Base-by-base conservation (phyloP, 2,888 invertebrate genomes). In the Lithophane ornitopus region DNA sequence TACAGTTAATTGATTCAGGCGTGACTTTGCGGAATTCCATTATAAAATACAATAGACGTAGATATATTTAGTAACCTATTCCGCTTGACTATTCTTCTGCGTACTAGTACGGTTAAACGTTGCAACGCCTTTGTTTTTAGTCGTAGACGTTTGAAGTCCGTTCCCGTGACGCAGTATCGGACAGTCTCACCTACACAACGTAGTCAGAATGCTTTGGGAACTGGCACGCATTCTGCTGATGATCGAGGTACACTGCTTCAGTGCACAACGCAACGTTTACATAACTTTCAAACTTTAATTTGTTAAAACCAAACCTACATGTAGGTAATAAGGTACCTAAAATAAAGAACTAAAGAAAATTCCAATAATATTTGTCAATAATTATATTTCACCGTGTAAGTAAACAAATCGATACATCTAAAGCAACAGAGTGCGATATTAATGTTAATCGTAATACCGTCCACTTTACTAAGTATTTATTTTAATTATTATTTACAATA, bases 391-490 rank as follows among this genome's bases (percentile, higher is more conserved):
- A 82, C 67, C n/a, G 78, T 85, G 88, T 85, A 72, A 88, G 78
- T 88, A 86, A 87, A 88, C 87, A 88, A 86, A 88, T 77, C 12
- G 74, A 74, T 88, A 88, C 87, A 88, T 76, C 88, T 88, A 88
- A 88, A 88, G 88, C 87, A 88, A 84, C 82, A 66, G 44, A 79
- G 88, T 88, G 88, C 81, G 81, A 80, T 82, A 80, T 88, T 84
- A 74, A 79, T 72, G 26, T 85, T 82, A 59, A 62, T 77, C 56
- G 71, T 87, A 70, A 80, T 78, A 84, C 65, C 73, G 59, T 82
- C 62, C 75, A 78, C 86, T 71, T 80, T 66, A 75, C 71, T 80
- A 81, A 54, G 8, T 49, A 73, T 58, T 75, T 69, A 80, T 52
- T 70, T 65, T 61, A 11, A 12, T 70, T 74, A 77, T 12, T 87